Conservation (phyloP, 30 jellyfish, hydroid and myxozoan species). For the Rhopilema esculentum region DNA sequence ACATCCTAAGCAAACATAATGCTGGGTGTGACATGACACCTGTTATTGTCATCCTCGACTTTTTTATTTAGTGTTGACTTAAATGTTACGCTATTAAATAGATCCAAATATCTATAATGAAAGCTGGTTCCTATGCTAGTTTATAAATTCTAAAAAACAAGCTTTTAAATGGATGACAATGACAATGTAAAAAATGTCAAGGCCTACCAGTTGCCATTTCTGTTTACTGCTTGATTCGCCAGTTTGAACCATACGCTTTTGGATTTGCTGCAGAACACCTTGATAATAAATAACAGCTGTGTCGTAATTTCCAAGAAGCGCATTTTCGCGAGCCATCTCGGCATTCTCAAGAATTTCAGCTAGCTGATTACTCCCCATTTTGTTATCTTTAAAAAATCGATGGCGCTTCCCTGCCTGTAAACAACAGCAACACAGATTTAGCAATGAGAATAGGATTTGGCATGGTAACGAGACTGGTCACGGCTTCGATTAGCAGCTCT, state of each 20-base stretch:
- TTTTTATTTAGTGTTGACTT: too few species aligned
- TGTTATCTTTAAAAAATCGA: background rate
- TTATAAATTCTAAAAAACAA: too few species aligned
- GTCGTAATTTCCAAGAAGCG: conserved; percentile 91
- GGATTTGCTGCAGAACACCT: conserved; percentile 95
- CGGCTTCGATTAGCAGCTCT: too few species aligned
- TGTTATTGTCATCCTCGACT: too few species aligned
- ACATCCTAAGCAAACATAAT: too few species aligned
- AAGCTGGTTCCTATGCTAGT: background rate
- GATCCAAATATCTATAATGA: too few species aligned
- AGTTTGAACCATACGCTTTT: conserved; percentile 76
- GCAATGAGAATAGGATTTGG: too few species aligned
- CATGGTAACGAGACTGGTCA: background rate
- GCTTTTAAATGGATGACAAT: background rate
- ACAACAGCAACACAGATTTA: background rate
- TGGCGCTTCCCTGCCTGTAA: background rate
- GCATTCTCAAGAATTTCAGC: conserved; percentile 87
- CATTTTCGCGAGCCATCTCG: conserved; percentile 92
- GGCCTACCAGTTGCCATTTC: conserved; percentile 95
- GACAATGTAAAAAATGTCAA: background rate
- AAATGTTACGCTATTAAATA: too few species aligned
- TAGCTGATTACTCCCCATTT: conserved; percentile 47
- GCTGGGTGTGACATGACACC: too few species aligned
- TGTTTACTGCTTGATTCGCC: conserved; percentile 81
- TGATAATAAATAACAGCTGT: conserved; percentile 91